These are phyloP conservation scores for Andrena dorsata DNA, from an alignment of 2,888 invertebrate species.

Conservation along the genomic window DNA sequence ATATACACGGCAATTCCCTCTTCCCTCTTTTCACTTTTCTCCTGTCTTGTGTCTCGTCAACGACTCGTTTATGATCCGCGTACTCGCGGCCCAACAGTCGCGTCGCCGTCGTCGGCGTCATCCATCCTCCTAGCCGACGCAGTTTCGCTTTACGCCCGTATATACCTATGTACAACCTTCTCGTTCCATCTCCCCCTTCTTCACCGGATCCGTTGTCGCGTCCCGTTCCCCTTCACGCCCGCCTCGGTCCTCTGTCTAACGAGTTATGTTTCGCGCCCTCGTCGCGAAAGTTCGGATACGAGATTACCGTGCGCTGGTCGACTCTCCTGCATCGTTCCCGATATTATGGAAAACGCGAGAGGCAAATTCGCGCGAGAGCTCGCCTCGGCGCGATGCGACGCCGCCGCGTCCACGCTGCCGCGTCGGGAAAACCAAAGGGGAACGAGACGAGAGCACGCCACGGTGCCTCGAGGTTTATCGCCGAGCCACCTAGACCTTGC, in stretches of 20 bases:
- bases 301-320: conserved; percentile 69
- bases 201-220: neutral
- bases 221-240: neutral
- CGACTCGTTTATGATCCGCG: conserved; percentile 30
- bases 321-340: conserved; percentile 46
- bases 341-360: conserved; percentile 67
- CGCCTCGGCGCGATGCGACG: no score
- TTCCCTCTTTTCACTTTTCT: conserved; percentile 19
- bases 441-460: neutral
- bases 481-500: neutral
- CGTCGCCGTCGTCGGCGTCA: conserved; percentile 32
- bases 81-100: conserved; percentile 22
- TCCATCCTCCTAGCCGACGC: conserved; percentile 54
- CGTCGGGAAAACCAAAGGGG: neutral
- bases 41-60: neutral
- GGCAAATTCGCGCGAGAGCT: conserved; percentile 20
- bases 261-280: conserved; percentile 72
- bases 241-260: conserved; percentile 58
- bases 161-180: neutral
- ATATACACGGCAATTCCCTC: conserved; percentile 38
- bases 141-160: conserved; percentile 55
- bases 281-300: conserved; percentile 71
- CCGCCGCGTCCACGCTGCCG: neutral
- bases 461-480: neutral
- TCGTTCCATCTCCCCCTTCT: conserved; percentile 20